Percentiles rank a stretch among this genome's conserved stretches.
Conservation (phyloP, 2,888 invertebrate species). For the Cataglyphis altisquamis region DNA sequence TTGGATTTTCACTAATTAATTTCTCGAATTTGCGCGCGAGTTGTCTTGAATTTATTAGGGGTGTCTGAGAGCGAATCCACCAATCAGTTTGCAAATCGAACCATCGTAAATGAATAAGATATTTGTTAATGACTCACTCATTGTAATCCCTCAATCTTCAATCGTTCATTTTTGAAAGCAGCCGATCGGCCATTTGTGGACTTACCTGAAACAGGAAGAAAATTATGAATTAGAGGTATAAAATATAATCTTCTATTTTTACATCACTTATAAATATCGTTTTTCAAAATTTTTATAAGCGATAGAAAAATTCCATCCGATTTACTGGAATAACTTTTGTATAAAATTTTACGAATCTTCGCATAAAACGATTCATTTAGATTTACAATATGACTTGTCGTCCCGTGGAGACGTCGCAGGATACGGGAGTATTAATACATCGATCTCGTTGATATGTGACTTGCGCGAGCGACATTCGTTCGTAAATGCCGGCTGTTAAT, state of each 20-base stretch:
- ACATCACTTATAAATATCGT: not conserved
- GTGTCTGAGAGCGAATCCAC: conserved; percentile 52
- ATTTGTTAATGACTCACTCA: conserved; percentile 49
- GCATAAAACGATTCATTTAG: not conserved
- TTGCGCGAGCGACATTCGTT: conserved; percentile 28
- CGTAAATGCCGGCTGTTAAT: conserved; percentile 23
- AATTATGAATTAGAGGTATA: not conserved
- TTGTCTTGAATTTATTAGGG: conserved; percentile 65
- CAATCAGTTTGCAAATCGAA: conserved; percentile 57
- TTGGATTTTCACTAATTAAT: conserved; percentile 81
- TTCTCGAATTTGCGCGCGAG: conserved; percentile 73
- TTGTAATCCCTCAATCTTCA: not conserved
- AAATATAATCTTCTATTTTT: not conserved
- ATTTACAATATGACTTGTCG: not conserved
- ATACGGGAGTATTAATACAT: conserved; percentile 13
- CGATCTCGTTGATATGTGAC: conserved; percentile 17
- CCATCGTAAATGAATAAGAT: conserved; percentile 53
- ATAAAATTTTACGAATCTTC: not conserved
- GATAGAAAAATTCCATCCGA: not conserved
- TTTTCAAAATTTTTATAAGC: not conserved
- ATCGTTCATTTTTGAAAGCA: conserved; percentile 7
- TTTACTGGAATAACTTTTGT: not conserved
- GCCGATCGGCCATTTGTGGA: conserved; percentile 8
- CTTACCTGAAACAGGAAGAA: conserved; percentile 72
- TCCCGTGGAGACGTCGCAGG: not conserved